These are phyloP conservation scores for Pagetopsis macropterus DNA, from an alignment of 2,797 vertebrate genomes.

Conservation along the genomic window DNA sequence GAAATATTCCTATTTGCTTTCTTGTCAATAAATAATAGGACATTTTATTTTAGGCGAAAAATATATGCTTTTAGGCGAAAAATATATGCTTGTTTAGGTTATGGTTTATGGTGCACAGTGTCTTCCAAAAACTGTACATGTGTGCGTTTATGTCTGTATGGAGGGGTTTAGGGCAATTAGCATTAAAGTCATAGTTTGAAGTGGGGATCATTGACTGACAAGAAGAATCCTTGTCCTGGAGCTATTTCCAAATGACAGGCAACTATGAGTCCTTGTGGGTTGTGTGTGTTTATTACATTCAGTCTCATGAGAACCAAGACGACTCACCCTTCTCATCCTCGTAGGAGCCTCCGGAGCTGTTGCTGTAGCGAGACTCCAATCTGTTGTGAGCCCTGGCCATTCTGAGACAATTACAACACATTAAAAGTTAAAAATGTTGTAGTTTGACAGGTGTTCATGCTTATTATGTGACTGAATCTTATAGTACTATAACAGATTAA, in stretches of 20 bases:
- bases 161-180: slow-evolving; percentile 10
- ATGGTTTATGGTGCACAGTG: not conserved
- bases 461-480: not conserved
- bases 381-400: slow-evolving; percentile 95
- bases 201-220: slow-evolving; percentile 16
- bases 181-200: not conserved
- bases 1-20: not conserved
- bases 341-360: slow-evolving; percentile 97
- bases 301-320: slow-evolving; percentile 17
- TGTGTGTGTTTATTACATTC: slow-evolving; percentile 15
- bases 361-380: slow-evolving; percentile 97
- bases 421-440: slow-evolving; percentile 16
- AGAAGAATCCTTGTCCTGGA: slow-evolving; percentile 38
- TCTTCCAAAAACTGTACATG: not conserved
- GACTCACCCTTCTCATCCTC: slow-evolving; percentile 98
- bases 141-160: not conserved
- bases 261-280: slow-evolving; percentile 22
- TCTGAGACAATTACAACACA: slow-evolving; percentile 36
- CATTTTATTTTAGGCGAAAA: not conserved
- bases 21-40: not conserved
- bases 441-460: not conserved
- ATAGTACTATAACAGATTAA: not conserved
- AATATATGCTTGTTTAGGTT: not conserved
- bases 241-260: slow-evolving; percentile 23
- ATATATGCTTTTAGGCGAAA: not conserved